These are phyloP conservation scores for Holacanthus passer DNA, from an alignment of 2,113 vertebrate genomes.

Conservation along the genomic window DNA sequence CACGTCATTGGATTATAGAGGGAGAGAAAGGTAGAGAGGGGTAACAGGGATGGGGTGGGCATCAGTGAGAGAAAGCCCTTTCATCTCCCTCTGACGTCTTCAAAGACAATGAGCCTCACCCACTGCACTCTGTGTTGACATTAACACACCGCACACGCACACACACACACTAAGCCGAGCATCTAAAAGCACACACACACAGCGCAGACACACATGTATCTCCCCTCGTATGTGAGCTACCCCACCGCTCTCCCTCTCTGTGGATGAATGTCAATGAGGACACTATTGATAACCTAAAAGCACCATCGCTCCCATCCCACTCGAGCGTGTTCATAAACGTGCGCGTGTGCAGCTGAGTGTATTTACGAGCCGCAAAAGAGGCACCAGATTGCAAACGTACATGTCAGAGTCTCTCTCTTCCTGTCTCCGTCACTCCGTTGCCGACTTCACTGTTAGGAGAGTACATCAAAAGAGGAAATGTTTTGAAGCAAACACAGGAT, in stretches of 20 bases:
- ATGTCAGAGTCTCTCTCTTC: constrained; percentile 31
- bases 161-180: constrained; percentile 48
- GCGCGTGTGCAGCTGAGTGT: constrained; percentile 14
- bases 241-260: constrained; percentile 40
- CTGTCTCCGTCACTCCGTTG: constrained; percentile 52
- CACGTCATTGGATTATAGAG: constrained; percentile 56
- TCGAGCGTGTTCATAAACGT: background rate
- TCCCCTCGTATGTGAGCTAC: constrained; percentile 30
- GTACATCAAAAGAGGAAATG: constrained; percentile 57
- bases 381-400: constrained; percentile 12
- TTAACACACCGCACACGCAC: constrained; percentile 57
- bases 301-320: constrained; percentile 18
- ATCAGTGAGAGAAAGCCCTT: constrained; percentile 75
- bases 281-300: constrained; percentile 63
- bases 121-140: constrained; percentile 62
- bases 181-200: constrained; percentile 55
- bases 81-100: constrained; percentile 81
- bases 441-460: constrained; percentile 44
- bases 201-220: background rate
- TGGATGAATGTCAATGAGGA: constrained; percentile 62
- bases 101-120: constrained; percentile 82
- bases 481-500: constrained; percentile 52
- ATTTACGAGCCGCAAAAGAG: constrained; percentile 16
- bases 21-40: constrained; percentile 66
- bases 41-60: constrained; percentile 53